A percentile compares a stretch with the other conserved stretches of the same genome.
Conservation (phyloP, 2,888 invertebrate species). For the Iphiclides podalirius region DNA sequence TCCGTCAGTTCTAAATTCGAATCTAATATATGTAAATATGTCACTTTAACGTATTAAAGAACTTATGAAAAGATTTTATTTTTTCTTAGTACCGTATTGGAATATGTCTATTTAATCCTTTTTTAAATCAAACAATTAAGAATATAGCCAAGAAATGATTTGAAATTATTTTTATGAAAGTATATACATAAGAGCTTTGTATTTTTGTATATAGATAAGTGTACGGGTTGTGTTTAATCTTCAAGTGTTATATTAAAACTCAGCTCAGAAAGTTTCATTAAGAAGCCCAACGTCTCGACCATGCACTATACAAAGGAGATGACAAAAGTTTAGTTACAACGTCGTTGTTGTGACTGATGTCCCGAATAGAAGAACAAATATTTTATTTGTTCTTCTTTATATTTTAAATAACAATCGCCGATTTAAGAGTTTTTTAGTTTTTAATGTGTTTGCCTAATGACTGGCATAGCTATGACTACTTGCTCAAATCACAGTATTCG, state of each 20-base stretch:
- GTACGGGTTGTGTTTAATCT: neutral
- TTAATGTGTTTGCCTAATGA: neutral
- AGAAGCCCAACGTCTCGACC: neutral
- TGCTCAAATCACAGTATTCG: too few species aligned
- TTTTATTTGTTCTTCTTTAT: too few species aligned
- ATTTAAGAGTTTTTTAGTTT: neutral
- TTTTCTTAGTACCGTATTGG: too few species aligned
- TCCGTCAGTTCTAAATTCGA: too few species aligned
- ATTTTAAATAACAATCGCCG: neutral
- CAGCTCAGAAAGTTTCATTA: neutral
- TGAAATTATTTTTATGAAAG: neutral
- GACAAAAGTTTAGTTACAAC: constrained; percentile 9
- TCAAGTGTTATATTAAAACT: neutral
- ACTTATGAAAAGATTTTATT: too few species aligned
- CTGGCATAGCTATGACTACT: too few species aligned
- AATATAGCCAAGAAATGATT: neutral
- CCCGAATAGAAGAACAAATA: neutral
- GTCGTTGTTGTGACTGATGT: constrained; percentile 7
- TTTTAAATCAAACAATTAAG: too few species aligned
- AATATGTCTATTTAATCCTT: too few species aligned
- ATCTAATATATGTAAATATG: too few species aligned
- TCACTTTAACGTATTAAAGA: too few species aligned
- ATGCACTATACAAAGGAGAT: neutral
- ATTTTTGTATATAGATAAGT: neutral
- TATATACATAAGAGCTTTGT: neutral